These are phyloP conservation scores for Galeopterus variegatus DNA, from an alignment of 2,113 vertebrate genomes.

Conservation along the genomic window DNA sequence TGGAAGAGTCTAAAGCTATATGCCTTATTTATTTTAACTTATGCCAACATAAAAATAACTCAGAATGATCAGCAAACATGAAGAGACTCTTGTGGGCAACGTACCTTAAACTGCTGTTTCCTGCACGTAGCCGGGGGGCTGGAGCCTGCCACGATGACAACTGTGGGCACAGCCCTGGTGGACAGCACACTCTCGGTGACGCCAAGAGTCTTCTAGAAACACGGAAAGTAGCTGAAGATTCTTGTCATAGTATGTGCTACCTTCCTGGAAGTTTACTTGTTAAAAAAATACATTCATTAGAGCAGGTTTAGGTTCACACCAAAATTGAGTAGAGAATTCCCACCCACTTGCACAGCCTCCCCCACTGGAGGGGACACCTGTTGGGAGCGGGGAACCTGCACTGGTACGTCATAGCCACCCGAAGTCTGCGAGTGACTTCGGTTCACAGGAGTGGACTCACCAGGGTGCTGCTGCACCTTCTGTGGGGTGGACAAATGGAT, in stretches of 20 bases:
- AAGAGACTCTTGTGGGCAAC: neutral
- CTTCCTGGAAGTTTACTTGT: neutral
- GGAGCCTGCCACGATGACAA: no score
- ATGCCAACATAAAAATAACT: neutral
- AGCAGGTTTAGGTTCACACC: neutral
- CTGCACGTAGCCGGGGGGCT: neutral
- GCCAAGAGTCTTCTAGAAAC: neutral
- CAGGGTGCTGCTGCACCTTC: neutral
- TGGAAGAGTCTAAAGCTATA: neutral
- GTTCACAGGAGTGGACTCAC: neutral
- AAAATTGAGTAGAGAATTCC: neutral
- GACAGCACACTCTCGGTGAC: neutral
- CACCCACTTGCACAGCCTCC: no score
- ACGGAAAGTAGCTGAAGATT: neutral
- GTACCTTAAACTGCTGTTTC: neutral
- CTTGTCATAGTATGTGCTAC: neutral
- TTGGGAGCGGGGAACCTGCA: neutral
- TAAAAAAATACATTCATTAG: neutral
- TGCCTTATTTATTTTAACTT: neutral
- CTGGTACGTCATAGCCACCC: neutral
- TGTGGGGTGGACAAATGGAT: neutral
- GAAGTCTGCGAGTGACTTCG: no score
- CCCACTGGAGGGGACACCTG: neutral
- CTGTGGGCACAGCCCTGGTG: no score
- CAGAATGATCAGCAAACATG: neutral